Conservation (phyloP, 2,888 invertebrate genomes). For the Drosophila testacea region DNA sequence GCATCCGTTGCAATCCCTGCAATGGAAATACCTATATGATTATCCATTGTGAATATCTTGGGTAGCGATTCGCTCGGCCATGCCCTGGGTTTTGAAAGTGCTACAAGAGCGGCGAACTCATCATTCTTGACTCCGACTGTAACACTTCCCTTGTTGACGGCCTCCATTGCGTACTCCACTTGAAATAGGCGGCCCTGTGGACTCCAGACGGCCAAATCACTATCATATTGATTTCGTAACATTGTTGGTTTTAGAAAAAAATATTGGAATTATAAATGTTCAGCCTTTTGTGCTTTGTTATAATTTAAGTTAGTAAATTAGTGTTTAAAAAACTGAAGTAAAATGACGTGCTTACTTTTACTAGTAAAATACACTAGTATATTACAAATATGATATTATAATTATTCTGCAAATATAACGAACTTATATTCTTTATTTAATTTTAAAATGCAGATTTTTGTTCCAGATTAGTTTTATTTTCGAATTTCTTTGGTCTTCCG, state of each 20-base stretch:
- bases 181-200: conserved; percentile 97
- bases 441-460: too few species aligned
- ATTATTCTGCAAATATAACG: too few species aligned
- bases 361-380: too few species aligned
- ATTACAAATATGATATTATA: too few species aligned
- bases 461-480: too few species aligned
- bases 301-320: neutral
- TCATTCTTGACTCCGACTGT: conserved; percentile 97
- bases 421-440: too few species aligned
- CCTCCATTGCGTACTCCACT: conserved; percentile 99
- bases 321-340: neutral
- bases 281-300: neutral
- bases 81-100: conserved; percentile 96
- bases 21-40: conserved; percentile 97
- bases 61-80: conserved; percentile 99
- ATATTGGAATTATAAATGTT: neutral
- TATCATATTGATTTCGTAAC: conserved; percentile 99
- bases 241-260: conserved; percentile 10
- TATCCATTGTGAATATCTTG: conserved; percentile 97
- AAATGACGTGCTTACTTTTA: neutral
- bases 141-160: conserved; percentile 90
- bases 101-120: conserved; percentile 96
- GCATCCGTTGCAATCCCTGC: conserved; percentile 99
- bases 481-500: too few species aligned
- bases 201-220: conserved; percentile 99